Conservation (phyloP, 2,113 vertebrate species). For the Echinops telfairi region DNA sequence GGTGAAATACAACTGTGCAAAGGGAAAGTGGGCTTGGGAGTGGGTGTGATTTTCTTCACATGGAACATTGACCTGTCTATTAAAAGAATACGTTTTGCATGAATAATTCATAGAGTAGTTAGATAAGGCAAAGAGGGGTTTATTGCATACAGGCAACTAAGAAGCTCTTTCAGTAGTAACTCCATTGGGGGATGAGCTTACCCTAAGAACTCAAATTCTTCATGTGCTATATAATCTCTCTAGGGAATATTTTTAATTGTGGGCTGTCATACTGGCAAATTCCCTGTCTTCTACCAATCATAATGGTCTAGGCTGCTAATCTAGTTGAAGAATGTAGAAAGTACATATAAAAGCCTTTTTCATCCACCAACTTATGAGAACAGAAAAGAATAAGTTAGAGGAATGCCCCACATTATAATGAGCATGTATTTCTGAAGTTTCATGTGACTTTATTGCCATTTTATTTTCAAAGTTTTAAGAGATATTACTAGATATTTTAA, state of each 20-base stretch:
- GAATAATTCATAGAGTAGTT: background rate
- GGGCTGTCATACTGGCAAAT: background rate
- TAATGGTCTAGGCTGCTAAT: background rate
- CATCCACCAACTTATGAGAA: background rate
- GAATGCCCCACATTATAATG: background rate
- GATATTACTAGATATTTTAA: slow-evolving; percentile 63
- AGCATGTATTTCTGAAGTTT: background rate
- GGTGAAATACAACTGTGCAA: background rate
- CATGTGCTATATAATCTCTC: background rate
- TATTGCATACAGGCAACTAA: background rate
- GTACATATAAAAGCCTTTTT: background rate
- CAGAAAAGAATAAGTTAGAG: slow-evolving; percentile 25
- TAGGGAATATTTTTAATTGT: background rate
- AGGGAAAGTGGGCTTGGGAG: background rate
- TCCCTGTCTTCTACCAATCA: background rate
- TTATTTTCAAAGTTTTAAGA: slow-evolving; percentile 53
- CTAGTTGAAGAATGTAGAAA: background rate
- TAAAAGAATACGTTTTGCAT: slow-evolving; percentile 28
- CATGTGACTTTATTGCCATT: background rate
- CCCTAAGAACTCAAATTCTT: background rate
- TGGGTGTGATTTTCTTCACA: background rate
- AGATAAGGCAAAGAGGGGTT: background rate
- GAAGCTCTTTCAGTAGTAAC: background rate
- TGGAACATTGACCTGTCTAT: background rate
- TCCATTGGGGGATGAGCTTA: background rate